Base-by-base conservation (phyloP, 2,113 vertebrate species). In the Varanus salvator region DNA sequence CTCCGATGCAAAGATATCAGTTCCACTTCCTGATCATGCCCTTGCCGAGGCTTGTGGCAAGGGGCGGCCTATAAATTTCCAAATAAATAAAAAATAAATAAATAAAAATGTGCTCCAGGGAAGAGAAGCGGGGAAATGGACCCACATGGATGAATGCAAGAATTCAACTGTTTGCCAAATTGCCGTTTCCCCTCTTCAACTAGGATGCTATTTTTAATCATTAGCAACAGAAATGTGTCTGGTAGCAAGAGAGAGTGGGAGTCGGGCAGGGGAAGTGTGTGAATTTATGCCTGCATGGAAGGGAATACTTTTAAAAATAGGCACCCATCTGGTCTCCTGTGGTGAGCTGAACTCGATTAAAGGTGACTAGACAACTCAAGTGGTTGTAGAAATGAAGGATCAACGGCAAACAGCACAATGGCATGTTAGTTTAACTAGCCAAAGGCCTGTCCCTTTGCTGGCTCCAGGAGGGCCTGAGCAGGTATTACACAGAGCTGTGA, bases 181-280 rank as follows among this genome's bases (percentile, higher is more conserved):
- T 8, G 7, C 9, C 77, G 6, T 31, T 81, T 52, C 11, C n/a
- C 31, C n/a, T n/a, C 64, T 69, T 44, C 23, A 1, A n/a, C 31
- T 44, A 27, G 7, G 48, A 72, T 54, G 87, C 87, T 88, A 54
- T 88, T 88, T 88, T 88, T 88, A 88, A 72, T 38, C 78, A 4
- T 34, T 72, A n/a, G 66, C n/a, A 44, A 50, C 31, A 81, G 74
- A 69, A 34, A 34, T 21, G 8, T 21, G 31, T 27, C 76, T 87
- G 77, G 38, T 9, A 69, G 64, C 52, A 54, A 34, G 64, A 54
- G 64, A n/a, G 69, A 72, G 15, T 3, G 8, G 17, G 17, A 34
- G 15, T 11, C 6, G 34, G 48, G 27, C 11, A 17, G 15, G 8
- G 5, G 31, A 5, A 3, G 23, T 6, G 8, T 14, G 52, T 52